phyloP scores from a whole-genome alignment of 92 coral and sea anemone genomes.

The Epizoanthus stellaris region DNA sequence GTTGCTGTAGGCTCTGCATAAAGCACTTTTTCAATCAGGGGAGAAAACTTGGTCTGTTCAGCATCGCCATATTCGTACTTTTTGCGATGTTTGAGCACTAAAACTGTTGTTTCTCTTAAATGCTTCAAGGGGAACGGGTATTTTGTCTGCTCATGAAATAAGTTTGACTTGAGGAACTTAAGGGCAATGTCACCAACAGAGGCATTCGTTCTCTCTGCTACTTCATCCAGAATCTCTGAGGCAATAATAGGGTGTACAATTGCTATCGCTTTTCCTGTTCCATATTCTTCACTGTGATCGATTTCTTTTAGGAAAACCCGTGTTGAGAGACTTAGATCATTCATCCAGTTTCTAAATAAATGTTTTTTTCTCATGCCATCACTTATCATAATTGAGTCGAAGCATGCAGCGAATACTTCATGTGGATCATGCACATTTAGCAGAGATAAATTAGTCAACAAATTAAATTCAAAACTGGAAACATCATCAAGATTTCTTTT shows the following conservation, averaged over 20 bases:
- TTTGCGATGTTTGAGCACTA: constrained; percentile 53
- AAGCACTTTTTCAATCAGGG: constrained; percentile 57
- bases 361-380: constrained; percentile 12
- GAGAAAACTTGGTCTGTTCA: constrained; percentile 49
- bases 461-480: neutral
- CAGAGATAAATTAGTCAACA: constrained; percentile 18
- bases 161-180: constrained; percentile 28
- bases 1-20: neutral
- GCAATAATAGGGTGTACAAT: constrained; percentile 58
- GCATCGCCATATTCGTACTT: constrained; percentile 53
- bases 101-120: constrained; percentile 33
- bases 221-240: constrained; percentile 16
- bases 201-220: neutral
- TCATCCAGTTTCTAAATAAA: constrained; percentile 52
- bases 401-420: constrained; percentile 21
- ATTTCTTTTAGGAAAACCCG: constrained; percentile 46
- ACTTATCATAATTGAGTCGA: constrained; percentile 35
- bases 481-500: constrained; percentile 30
- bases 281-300: constrained; percentile 35
- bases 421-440: constrained; percentile 18
- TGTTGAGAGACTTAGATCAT: constrained; percentile 48
- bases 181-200: constrained; percentile 35
- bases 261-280: constrained; percentile 54
- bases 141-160: constrained; percentile 19
- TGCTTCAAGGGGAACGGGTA: constrained; percentile 3